Evolutionary conservation across 2,888 invertebrate species (phyloP).

Genomic region (Elysia crispata): DNA sequence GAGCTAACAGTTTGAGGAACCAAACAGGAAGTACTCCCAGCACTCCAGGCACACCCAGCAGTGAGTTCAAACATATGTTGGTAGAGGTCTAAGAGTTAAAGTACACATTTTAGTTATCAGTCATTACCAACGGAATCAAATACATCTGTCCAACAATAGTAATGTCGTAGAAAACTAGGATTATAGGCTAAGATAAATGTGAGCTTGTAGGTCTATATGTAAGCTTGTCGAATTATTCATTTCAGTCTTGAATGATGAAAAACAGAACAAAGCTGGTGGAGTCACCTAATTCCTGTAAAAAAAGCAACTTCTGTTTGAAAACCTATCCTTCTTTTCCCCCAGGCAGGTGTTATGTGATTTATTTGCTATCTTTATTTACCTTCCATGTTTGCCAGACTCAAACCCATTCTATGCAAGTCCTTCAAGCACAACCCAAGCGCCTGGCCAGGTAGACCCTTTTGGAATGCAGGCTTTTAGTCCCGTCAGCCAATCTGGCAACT

Average conservation of each 20-base stretch:
- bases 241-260: too few species aligned
- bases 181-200: too few species aligned
- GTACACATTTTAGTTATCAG: too few species aligned
- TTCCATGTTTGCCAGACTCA: background rate
- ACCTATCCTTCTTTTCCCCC: too few species aligned
- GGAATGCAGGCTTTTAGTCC: conserved; percentile 87
- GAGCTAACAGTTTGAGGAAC: conserved; percentile 70
- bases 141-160: too few species aligned
- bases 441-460: conserved; percentile 84
- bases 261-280: too few species aligned
- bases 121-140: too few species aligned
- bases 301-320: too few species aligned
- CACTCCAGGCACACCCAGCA: conserved; percentile 29
- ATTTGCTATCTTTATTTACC: background rate
- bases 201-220: too few species aligned
- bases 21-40: conserved; percentile 39
- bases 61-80: conserved; percentile 16
- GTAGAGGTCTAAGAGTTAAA: background rate
- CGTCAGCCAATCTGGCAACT: conserved; percentile 39
- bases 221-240: too few species aligned
- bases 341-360: background rate
- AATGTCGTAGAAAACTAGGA: too few species aligned
- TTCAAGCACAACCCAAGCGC: background rate
- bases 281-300: too few species aligned
- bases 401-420: conserved; percentile 41